phyloP scores from a whole-genome alignment of 1,140 invertebrate genomes.

The Hydropsyche tenuis region DNA sequence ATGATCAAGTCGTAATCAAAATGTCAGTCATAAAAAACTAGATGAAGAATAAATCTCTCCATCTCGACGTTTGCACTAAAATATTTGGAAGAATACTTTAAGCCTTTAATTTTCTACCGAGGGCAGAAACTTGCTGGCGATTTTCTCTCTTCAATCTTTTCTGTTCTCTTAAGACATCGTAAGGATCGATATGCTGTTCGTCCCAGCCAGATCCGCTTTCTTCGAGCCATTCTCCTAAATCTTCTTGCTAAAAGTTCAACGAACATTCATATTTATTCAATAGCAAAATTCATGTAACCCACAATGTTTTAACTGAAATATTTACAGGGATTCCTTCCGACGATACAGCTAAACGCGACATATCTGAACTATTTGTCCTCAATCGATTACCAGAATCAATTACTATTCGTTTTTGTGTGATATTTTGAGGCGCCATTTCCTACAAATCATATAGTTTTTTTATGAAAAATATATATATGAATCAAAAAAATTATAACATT shows the following conservation, averaged over 20 bases:
- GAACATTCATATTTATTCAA: not conserved
- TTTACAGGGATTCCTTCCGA: constrained; percentile 38
- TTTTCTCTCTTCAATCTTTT: constrained; percentile 45
- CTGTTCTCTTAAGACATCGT: constrained; percentile 46
- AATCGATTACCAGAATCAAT: constrained; percentile 36
- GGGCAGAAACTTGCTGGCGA: constrained; percentile 41
- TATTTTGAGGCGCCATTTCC: constrained; percentile 49
- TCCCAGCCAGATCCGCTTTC: constrained; percentile 48
- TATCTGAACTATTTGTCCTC: constrained; percentile 38
- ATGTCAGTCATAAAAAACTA: no score
- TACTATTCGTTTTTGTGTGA: constrained; percentile 47
- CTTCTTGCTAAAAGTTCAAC: constrained; percentile 28
- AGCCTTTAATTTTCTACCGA: constrained; percentile 48
- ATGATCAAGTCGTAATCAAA: no score
- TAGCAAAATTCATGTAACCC: not conserved
- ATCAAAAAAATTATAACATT: not conserved
- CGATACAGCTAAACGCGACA: constrained; percentile 47
- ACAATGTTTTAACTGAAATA: no score
- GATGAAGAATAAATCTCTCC: no score
- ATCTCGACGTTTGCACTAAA: not conserved
- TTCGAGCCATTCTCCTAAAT: constrained; percentile 50
- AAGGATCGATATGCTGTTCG: constrained; percentile 47
- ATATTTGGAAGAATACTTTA: constrained; percentile 32
- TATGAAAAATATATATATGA: not conserved
- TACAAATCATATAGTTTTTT: constrained; percentile 9